phyloP scores from a whole-genome alignment of 2,797 vertebrate species.

The Pseudotriccus pelzelni region DNA sequence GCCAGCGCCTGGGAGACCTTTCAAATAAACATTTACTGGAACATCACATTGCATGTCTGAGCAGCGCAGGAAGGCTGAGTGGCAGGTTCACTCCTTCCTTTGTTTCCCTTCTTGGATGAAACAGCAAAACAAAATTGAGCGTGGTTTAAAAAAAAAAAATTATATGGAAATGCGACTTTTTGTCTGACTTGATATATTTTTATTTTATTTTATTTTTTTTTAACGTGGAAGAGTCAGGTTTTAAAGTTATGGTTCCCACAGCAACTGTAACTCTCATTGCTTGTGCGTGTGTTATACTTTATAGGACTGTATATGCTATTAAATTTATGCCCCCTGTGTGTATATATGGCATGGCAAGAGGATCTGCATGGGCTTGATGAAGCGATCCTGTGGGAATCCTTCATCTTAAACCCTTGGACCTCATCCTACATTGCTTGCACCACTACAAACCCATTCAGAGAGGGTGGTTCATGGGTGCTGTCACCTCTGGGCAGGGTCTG shows the following conservation, averaged over 20 bases:
- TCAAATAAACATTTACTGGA: slow-evolving; percentile 27
- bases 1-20: background rate
- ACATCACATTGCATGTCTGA: background rate
- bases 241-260: slow-evolving; percentile 66
- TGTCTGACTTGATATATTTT: background rate
- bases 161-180: slow-evolving; percentile 40
- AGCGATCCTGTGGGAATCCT: background rate
- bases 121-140: background rate
- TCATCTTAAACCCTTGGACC: background rate
- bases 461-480: background rate
- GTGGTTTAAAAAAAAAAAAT: background rate
- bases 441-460: background rate
- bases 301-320: background rate
- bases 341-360: background rate
- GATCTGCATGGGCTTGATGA: background rate
- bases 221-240: background rate
- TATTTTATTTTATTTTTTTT: background rate
- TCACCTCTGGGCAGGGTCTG: background rate
- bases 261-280: slow-evolving; percentile 49
- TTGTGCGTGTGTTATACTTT: background rate
- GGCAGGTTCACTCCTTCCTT: background rate
- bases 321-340: background rate
- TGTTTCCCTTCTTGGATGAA: background rate
- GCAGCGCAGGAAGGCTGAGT: background rate
- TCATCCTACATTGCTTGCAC: background rate